Evolutionary conservation across 2,888 invertebrate genomes (phyloP).

Genomic region (Drymonia ruficornis): DNA sequence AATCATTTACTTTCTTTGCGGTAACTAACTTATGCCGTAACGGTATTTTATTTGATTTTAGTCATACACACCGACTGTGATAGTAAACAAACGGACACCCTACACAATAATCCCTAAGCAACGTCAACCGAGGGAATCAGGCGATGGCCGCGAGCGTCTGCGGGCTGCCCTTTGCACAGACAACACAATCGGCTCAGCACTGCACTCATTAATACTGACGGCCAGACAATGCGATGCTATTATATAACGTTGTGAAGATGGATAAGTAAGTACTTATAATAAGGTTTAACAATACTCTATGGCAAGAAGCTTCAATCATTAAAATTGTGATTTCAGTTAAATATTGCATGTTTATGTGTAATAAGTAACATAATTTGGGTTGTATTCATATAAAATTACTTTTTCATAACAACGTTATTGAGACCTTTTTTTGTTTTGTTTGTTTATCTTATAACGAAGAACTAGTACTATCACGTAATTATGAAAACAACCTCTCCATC

Average conservation of each 20-base stretch:
- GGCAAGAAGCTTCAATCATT: not conserved
- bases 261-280: not conserved
- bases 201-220: conserved; percentile 1
- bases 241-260: not conserved
- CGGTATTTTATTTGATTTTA: no score
- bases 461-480: no score
- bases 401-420: no score
- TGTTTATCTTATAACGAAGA: no score
- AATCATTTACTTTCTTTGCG: no score
- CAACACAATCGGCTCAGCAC: conserved; percentile 1
- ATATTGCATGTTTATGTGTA: no score
- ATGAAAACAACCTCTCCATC: no score
- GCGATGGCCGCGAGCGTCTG: not conserved
- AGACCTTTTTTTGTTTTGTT: no score
- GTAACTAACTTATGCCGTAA: no score
- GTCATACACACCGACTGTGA: not conserved
- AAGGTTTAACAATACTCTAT: not conserved
- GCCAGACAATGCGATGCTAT: conserved; percentile 1
- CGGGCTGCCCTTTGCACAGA: not conserved
- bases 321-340: no score
- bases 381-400: no score
- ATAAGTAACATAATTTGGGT: no score
- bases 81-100: not conserved
- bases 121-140: not conserved
- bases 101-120: not conserved